Base-by-base conservation (phyloP, 2,113 vertebrate species). In the Gila orcuttii region DNA sequence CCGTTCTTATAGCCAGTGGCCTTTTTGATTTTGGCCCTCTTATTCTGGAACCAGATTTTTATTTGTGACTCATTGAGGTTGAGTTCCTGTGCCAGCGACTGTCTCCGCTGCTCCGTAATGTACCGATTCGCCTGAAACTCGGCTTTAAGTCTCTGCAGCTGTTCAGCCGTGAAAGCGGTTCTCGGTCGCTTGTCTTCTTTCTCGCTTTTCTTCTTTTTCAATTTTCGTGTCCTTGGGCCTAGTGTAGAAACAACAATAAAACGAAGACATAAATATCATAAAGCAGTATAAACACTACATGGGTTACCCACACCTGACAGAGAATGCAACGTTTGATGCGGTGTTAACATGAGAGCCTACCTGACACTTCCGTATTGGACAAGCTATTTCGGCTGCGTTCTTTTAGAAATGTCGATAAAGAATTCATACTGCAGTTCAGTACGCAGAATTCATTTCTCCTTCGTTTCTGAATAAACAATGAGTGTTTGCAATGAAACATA, bases 211-310 rank as follows among this genome's bases (percentile, higher is more conserved):
- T 97, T 97, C 96, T 97, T 97, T 94, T 99, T 99, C 94, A 98
- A 95, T 94, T 99, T 99, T 88, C 98, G 95, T 93, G 97, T 98
- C 94, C 97, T 97, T 85, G 98, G 98, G 94, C 98, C 98, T 99
- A 95, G 93, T 92, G 92, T 95, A 91, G 91, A 94, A 93, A 95
- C 94, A 94, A 93, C 94, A 95, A 92, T 93, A 83, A 93, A 60
- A 95, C 87, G 89, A 88, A 91, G 81, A 92, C 90, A 89, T 93
- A 92, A 93, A 93, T 93, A 92, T 91, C 90, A 89, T 79, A 79
- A 81, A 87, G 89, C 82, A 83, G 77, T 77, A 74, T 31, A 10
- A 76, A 57, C 21, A 78, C 71, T 68, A 75, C 59, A 57, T 75
- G 9, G 42, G 42, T 42, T 9, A 76, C 55, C 39, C 68, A 80